Percentiles rank a stretch among this genome's conserved stretches.
Evolutionary conservation across 23 tunicate genomes (phyloP).

Genomic region (Halocynthia roretzi): DNA sequence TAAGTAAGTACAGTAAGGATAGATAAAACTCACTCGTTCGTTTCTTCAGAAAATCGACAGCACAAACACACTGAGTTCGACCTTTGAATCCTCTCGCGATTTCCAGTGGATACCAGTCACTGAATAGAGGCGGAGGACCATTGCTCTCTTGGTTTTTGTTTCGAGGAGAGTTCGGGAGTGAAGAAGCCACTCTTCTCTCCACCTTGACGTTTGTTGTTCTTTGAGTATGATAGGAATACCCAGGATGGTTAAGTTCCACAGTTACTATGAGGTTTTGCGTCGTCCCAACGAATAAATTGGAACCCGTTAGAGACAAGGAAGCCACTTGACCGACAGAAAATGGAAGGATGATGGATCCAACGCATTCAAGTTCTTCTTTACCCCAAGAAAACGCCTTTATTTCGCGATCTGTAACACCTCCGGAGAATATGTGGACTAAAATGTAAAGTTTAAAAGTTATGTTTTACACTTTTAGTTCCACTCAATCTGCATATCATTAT

Average conservation of each 20-base stretch:
- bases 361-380: slow-evolving; percentile 37
- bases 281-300: slow-evolving; percentile 52
- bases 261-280: slow-evolving; percentile 36
- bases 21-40: slow-evolving; percentile 1
- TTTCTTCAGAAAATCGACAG: slow-evolving; percentile 19
- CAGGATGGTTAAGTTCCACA: slow-evolving; percentile 13
- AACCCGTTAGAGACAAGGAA: slow-evolving; percentile 18
- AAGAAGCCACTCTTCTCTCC: too few species aligned
- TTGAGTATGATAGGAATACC: background rate
- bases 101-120: slow-evolving; percentile 33
- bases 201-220: too few species aligned
- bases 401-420: slow-evolving; percentile 41
- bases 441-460: background rate
- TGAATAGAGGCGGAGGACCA: background rate
- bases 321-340: slow-evolving; percentile 34
- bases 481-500: background rate
- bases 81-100: slow-evolving; percentile 44
- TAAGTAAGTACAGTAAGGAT: too few species aligned
- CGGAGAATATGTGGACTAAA: slow-evolving; percentile 56
- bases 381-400: slow-evolving; percentile 52
- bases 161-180: too few species aligned
- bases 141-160: background rate
- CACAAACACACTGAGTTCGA: slow-evolving; percentile 23
- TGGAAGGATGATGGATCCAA: slow-evolving; percentile 44
- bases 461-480: background rate